A percentile compares a stretch with the other conserved stretches of the same genome.
phyloP scores from a whole-genome alignment of 2,888 invertebrate genomes.

The Agelastica alni region DNA sequence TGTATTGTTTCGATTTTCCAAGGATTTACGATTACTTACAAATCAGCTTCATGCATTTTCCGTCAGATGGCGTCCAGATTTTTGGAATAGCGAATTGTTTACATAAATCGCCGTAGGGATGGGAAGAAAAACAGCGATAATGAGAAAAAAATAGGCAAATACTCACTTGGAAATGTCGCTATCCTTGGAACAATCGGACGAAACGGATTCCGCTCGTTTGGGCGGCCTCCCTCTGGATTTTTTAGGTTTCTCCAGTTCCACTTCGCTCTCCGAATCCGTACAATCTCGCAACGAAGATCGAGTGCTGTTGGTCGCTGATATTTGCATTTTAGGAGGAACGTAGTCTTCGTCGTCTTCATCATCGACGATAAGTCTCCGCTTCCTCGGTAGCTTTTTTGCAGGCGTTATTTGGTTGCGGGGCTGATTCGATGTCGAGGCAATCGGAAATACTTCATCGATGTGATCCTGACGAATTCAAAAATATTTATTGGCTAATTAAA shows the following conservation, averaged over 20 bases:
- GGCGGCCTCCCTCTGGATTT: constrained; percentile 61
- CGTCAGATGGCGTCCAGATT: too few species aligned
- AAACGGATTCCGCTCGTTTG: constrained; percentile 56
- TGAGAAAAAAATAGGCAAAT: too few species aligned
- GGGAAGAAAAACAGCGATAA: too few species aligned
- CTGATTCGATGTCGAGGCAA: not conserved
- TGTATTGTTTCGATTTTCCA: too few species aligned
- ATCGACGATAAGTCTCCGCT: constrained; percentile 33
- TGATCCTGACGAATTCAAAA: not conserved
- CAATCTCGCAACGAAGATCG: constrained; percentile 11
- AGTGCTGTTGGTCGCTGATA: constrained; percentile 12
- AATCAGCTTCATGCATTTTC: too few species aligned
- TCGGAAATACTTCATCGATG: not conserved
- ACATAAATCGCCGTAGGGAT: too few species aligned
- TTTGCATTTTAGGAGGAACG: constrained; percentile 43
- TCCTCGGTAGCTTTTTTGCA: constrained; percentile 32
- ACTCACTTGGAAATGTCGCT: constrained; percentile 40
- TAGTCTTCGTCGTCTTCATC: constrained; percentile 51
- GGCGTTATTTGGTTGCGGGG: constrained; percentile 14
- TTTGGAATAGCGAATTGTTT: too few species aligned
- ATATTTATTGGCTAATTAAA: not conserved
- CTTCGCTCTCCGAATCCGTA: constrained; percentile 39
- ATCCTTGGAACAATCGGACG: constrained; percentile 56
- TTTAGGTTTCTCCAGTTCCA: constrained; percentile 19
- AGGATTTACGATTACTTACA: too few species aligned